Conservation (phyloP, 2,113 vertebrate species). For the Eubucco bourcierii region DNA sequence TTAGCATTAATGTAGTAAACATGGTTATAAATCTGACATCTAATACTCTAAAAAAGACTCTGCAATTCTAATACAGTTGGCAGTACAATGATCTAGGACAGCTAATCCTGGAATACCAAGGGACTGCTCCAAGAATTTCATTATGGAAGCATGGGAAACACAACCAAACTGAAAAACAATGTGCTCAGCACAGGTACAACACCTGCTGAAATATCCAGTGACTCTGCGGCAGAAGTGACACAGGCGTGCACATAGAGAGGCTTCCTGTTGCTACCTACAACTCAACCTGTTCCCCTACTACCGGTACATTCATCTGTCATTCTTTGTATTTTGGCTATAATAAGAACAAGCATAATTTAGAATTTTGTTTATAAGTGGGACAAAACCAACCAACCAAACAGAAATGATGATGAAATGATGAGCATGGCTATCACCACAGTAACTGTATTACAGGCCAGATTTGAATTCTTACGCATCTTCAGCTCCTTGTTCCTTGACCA, state of each 20-base stretch:
- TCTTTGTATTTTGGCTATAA: neutral
- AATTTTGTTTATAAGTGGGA: neutral
- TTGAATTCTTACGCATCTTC: neutral
- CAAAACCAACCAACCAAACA: too few relatives aligned
- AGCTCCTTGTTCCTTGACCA: neutral
- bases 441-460: neutral
- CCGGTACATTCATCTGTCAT: neutral
- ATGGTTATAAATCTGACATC: neutral
- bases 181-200: neutral
- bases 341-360: neutral
- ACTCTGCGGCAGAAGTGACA: neutral
- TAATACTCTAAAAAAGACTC: neutral
- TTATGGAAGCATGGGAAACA: neutral
- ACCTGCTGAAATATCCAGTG: neutral
- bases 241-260: neutral
- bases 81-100: rapidly evolving
- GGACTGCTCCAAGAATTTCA: neutral
- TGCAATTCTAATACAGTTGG: neutral
- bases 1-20: neutral
- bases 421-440: neutral
- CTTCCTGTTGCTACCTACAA: neutral
- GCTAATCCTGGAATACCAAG: neutral
- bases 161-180: neutral
- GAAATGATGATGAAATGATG: neutral
- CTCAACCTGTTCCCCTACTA: neutral